Conservation (phyloP, 2,113 vertebrate species). For the Engraulis encrasicolus region DNA sequence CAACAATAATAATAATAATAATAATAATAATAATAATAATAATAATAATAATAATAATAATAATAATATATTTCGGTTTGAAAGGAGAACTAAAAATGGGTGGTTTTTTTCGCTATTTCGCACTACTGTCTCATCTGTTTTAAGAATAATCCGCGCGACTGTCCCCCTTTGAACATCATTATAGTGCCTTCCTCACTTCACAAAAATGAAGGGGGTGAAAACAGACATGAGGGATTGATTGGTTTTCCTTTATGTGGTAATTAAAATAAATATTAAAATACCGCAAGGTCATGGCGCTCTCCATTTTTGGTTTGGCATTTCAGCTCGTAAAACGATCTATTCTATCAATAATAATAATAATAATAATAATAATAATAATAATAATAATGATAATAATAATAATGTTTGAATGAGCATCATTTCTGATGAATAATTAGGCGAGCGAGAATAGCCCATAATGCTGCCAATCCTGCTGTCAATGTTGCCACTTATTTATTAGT, state of each 20-base stretch:
- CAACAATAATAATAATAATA: background rate
- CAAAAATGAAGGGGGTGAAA: background rate
- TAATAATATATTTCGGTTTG: background rate
- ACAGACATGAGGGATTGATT: background rate
- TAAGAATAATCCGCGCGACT: background rate
- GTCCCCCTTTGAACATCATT: background rate
- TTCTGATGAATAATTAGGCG: slow-evolving; percentile 2
- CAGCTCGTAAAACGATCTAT: background rate
- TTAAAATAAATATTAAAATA: background rate
- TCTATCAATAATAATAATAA: background rate
- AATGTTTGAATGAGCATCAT: background rate
- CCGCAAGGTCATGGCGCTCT: background rate
- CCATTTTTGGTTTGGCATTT: background rate
- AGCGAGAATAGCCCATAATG: background rate
- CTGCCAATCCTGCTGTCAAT: background rate
- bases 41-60: background rate
- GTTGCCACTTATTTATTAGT: background rate
- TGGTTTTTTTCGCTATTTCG: background rate
- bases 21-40: background rate
- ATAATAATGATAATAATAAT: no score
- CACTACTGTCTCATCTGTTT: background rate
- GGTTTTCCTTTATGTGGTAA: background rate
- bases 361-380: background rate
- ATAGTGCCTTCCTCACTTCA: background rate
- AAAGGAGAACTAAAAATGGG: background rate